Percentiles rank a stretch among this genome's conserved stretches.
Conservation (phyloP, 2,113 vertebrate species). For the Mastomys natalensis region DNA sequence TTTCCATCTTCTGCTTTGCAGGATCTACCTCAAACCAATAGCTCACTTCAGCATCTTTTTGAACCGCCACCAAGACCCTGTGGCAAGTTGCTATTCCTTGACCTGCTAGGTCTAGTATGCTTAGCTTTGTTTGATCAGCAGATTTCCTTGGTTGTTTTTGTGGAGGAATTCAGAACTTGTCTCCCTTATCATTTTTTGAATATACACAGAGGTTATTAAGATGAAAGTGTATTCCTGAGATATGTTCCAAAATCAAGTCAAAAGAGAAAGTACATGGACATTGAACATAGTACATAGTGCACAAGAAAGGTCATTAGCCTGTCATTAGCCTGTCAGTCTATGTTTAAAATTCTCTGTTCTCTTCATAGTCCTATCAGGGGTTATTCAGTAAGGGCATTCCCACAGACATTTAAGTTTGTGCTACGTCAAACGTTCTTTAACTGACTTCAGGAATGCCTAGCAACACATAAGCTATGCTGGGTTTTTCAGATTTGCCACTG, state of each 20-base stretch:
- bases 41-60: not conserved
- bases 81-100: not conserved
- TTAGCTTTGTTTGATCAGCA: conserved; percentile 28
- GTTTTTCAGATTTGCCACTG: not conserved
- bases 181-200: conserved; percentile 4
- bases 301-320: not conserved
- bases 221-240: conserved; percentile 29
- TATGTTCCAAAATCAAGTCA: not conserved
- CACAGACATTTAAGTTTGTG: too few relatives aligned
- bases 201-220: conserved; percentile 25
- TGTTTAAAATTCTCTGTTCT: conserved; percentile 9
- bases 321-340: not conserved
- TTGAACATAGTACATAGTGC: not conserved
- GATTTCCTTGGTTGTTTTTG: not conserved
- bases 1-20: not conserved
- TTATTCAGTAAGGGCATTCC: not conserved
- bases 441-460: not conserved
- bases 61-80: not conserved
- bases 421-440: not conserved
- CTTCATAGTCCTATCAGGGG: not conserved
- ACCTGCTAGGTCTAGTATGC: not conserved
- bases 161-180: not conserved
- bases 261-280: not conserved
- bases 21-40: not conserved
- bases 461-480: not conserved